phyloP scores from a whole-genome alignment of 2,888 invertebrate genomes.

The Luperina testacea region DNA sequence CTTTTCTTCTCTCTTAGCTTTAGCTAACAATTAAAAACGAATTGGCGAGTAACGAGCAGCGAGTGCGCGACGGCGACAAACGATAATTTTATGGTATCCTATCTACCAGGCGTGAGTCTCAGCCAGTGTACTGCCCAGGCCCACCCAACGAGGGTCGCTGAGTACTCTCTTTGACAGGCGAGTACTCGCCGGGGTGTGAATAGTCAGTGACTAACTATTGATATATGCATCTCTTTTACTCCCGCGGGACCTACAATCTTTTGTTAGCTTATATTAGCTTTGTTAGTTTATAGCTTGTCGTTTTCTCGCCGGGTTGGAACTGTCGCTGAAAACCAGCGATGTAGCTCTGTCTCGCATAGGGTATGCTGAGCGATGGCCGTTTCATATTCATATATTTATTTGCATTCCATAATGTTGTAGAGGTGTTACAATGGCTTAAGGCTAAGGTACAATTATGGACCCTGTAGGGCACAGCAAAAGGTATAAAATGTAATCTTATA shows the following conservation, averaged over 20 bases:
- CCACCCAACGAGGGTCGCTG: not conserved
- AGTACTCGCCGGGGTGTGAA: not conserved
- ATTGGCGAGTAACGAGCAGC: not conserved
- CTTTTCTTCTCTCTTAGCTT: no score
- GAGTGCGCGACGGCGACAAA: not conserved
- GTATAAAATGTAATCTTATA: no score
- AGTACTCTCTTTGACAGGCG: not conserved
- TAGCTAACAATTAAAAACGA: not conserved
- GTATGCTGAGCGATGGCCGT: no score
- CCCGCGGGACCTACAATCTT: not conserved
- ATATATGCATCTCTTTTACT: not conserved
- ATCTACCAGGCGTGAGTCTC: not conserved
- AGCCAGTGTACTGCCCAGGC: not conserved
- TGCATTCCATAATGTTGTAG: no score
- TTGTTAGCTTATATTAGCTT: not conserved
- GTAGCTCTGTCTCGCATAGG: no score
- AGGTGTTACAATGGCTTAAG: no score
- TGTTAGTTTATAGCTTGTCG: no score
- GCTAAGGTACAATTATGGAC: no score
- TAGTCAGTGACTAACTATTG: not conserved
- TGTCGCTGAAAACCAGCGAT: no score
- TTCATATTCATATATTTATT: no score
- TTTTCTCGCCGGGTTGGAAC: not conserved
- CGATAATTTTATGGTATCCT: not conserved
- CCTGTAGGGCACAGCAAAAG: no score